These are phyloP conservation scores for Ptychoptera albimana DNA, from an alignment of 2,888 invertebrate species.

Conservation along the genomic window DNA sequence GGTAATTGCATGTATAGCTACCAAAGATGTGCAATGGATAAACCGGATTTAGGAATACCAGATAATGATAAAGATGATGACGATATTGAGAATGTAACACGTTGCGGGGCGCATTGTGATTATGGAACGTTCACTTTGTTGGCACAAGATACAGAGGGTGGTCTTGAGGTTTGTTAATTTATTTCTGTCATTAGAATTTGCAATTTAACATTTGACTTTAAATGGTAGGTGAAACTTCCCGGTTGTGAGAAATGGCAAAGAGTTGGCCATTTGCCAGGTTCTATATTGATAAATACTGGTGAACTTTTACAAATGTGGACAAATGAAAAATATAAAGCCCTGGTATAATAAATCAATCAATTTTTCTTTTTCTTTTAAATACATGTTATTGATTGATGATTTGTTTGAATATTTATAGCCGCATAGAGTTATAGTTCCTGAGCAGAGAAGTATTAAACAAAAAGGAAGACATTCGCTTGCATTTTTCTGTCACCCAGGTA, in stretches of 20 bases:
- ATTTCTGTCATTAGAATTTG: neutral
- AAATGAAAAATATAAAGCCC: conserved; percentile 47
- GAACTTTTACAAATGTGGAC: conserved; percentile 64
- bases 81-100: conserved; percentile 20
- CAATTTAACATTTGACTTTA: conserved; percentile 10
- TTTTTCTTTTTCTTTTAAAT: conserved; percentile 5
- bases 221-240: conserved; percentile 40
- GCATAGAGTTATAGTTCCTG: conserved; percentile 58
- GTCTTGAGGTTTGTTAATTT: conserved; percentile 31
- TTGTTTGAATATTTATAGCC: conserved; percentile 29
- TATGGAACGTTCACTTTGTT: conserved; percentile 60
- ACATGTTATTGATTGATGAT: neutral
- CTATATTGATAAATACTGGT: conserved; percentile 59
- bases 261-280: conserved; percentile 58
- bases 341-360: conserved; percentile 35
- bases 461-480: conserved; percentile 59
- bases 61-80: conserved; percentile 16
- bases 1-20: conserved; percentile 30
- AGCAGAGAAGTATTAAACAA: conserved; percentile 41
- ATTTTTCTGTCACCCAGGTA: conserved; percentile 61
- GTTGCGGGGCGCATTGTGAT: conserved; percentile 58
- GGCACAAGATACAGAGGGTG: conserved; percentile 59
- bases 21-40: conserved; percentile 25
- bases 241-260: conserved; percentile 53
- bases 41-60: conserved; percentile 21